phyloP scores from a whole-genome alignment of 2,113 vertebrate species.

The Dunckerocampus dactyliophorus region DNA sequence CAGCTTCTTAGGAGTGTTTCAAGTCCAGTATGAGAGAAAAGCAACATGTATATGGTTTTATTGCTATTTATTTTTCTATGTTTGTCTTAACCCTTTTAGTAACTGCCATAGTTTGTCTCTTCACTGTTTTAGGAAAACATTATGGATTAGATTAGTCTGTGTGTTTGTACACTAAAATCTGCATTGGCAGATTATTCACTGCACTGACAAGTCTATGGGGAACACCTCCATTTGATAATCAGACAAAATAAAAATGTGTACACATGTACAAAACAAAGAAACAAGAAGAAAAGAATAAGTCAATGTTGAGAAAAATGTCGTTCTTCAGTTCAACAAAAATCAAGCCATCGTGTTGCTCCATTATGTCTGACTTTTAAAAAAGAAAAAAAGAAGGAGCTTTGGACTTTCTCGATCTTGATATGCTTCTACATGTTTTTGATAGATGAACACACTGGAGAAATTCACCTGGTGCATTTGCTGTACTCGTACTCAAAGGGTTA shows the following conservation, averaged over 20 bases:
- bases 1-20: slow-evolving; percentile 53
- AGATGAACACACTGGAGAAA: slow-evolving; percentile 19
- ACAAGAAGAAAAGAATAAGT: neutral
- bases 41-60: slow-evolving; percentile 64
- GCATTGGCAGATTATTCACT: slow-evolving; percentile 8
- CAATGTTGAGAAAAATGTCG: slow-evolving; percentile 32
- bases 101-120: slow-evolving; percentile 34
- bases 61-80: slow-evolving; percentile 65
- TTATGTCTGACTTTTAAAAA: slow-evolving; percentile 46
- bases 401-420: slow-evolving; percentile 32
- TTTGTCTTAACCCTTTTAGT: slow-evolving; percentile 69
- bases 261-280: slow-evolving; percentile 36
- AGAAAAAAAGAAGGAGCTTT: slow-evolving; percentile 14
- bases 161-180: slow-evolving; percentile 25
- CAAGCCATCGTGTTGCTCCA: slow-evolving; percentile 44
- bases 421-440: slow-evolving; percentile 53
- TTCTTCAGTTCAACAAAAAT: slow-evolving; percentile 37
- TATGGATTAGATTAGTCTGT: slow-evolving; percentile 27
- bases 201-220: slow-evolving; percentile 20
- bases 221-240: slow-evolving; percentile 11
- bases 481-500: slow-evolving; percentile 64
- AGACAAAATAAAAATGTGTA: slow-evolving; percentile 37
- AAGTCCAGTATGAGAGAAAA: slow-evolving; percentile 39
- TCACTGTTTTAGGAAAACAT: slow-evolving; percentile 32
- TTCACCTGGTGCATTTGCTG: slow-evolving; percentile 24